Base-by-base conservation (phyloP, 2,113 vertebrate genomes). In the Osmerus mordax region DNA sequence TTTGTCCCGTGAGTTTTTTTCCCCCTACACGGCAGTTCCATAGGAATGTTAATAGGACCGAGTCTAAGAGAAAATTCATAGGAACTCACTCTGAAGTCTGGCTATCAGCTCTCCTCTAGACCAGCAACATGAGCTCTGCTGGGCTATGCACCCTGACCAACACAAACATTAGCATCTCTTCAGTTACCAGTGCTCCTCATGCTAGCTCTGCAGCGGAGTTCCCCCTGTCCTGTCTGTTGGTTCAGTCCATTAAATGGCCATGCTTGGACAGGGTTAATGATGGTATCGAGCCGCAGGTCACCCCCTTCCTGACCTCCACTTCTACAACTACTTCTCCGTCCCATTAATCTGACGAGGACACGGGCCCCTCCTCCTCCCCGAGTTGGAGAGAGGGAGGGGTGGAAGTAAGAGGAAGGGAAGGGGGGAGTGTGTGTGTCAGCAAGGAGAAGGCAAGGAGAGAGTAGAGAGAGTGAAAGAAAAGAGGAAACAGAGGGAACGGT, bases 301-400 rank as follows among this genome's bases (percentile, higher is more conserved):
- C 75, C 75, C 23, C 9, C 58, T 29, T 8, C 19, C 64, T 74
- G 80, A 79, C 82, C 75, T 66, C 32, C 23, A 54, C 54, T 74
- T 52, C 74, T 53, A 77, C 47, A 75, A 60, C 62, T 72, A 75
- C 72, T 79, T 71, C 73, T 58, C 63, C n/a, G 71, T 32, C 77
- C 84, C 81, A 84, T 88, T 83, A 87, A 84, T 78, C 79, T 80
- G 78, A 75, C 72, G 82, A 78, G 63, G 75, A 83, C 84, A 85
- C 67, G 74, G 1, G 36, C 56, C n/a, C 58, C 64, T 63, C 75
- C 23, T 71, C 70, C 47, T 4, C 55, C 19, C n/a, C 3, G 16
- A 15, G 32, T 7, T 36, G 9, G 41, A 47, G 9, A 47, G 41
- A 47, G 41, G 41, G 9, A 47, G 41, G 41, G 41, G 7, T 9